Base-by-base conservation (phyloP, 2,888 invertebrate species). In the Dorcus hopei region DNA sequence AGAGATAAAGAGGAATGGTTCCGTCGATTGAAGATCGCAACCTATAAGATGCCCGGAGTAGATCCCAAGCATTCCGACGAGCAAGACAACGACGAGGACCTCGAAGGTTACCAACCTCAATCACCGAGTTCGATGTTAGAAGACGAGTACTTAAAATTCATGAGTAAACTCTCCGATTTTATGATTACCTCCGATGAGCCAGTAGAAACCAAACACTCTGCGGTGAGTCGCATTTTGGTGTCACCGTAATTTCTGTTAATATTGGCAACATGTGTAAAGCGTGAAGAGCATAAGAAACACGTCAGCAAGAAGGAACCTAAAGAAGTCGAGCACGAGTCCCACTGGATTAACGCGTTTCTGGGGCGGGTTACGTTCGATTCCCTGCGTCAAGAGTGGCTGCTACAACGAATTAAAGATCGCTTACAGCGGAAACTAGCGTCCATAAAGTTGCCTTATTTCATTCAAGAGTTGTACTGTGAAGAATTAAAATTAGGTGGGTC, bases 1-100 rank as follows among this genome's bases (percentile, higher is more conserved):
- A 81, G 94, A 52, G 93, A 95, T 71, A 96, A 96, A 77, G 94
- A 94, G 77, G 90, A 93, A 70, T 95, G 95, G 95, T 95, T 81
- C 63, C 63, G 77, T 50, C 67, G 74, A 48, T 70, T 78, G 47
- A 65, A 62, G 9, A 54, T 53, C 3, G 76, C 77, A 4, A 74
- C 73, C 3, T 73, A 73, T 49, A 64, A 59, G 50, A 64, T 58
- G 49, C 61, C 61, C n/a, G 19, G 55, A 4, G 16, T 42, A 11
- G 48, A 33, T 6, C 26, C 41, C 23, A 38, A 52, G n/a, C 56
- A 51, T 33, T 54, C 54, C 14, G 52, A 54, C 11, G 14, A 48
- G 54, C 19, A 54, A 59, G 19, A 16, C 19, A 14, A 14, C 42
- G 14, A 45, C 16, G 14, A 11, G 9, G 14, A 19, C 45, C 9